Percentiles rank a stretch among this genome's conserved stretches.
Evolutionary conservation across 2,113 vertebrate species (phyloP).

Genomic region (Gadus macrocephalus): DNA sequence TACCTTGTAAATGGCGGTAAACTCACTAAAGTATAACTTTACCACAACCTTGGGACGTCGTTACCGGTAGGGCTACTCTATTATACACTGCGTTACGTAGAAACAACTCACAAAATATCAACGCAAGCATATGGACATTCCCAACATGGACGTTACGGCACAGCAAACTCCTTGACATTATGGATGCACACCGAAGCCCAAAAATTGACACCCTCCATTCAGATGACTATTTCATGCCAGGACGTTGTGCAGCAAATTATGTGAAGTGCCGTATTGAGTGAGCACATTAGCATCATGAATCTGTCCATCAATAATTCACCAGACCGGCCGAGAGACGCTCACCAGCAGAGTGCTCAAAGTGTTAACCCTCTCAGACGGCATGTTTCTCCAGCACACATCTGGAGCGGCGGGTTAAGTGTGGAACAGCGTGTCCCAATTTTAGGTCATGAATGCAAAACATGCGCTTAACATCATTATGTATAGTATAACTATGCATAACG

Average conservation of each 20-base stretch:
- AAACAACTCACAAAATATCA: too few relatives aligned
- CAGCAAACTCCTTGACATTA: conserved; percentile 2
- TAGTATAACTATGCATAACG: conserved; percentile 13
- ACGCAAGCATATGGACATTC: neutral
- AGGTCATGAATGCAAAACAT: conserved; percentile 55
- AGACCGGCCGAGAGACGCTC: conserved; percentile 19
- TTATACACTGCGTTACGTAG: too few relatives aligned
- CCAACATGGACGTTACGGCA: neutral
- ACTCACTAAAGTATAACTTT: too few relatives aligned
- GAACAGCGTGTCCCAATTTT: conserved; percentile 40
- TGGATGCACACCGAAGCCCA: conserved; percentile 16
- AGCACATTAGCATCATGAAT: conserved; percentile 39
- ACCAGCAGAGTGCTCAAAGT: conserved; percentile 35
- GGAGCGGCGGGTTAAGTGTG: conserved; percentile 27
- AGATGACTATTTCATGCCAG: conserved; percentile 48
- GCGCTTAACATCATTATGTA: conserved; percentile 43
- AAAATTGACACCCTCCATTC: conserved; percentile 18
- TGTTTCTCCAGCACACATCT: neutral
- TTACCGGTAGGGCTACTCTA: too few relatives aligned
- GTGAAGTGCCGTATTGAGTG: conserved; percentile 48
- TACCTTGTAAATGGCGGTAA: too few relatives aligned
- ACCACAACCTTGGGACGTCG: too few relatives aligned
- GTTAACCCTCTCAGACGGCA: neutral
- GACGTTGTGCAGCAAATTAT: conserved; percentile 50
- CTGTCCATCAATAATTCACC: conserved; percentile 61